Conservation (phyloP, 2,888 invertebrate species). For the Brachyptera risi region DNA sequence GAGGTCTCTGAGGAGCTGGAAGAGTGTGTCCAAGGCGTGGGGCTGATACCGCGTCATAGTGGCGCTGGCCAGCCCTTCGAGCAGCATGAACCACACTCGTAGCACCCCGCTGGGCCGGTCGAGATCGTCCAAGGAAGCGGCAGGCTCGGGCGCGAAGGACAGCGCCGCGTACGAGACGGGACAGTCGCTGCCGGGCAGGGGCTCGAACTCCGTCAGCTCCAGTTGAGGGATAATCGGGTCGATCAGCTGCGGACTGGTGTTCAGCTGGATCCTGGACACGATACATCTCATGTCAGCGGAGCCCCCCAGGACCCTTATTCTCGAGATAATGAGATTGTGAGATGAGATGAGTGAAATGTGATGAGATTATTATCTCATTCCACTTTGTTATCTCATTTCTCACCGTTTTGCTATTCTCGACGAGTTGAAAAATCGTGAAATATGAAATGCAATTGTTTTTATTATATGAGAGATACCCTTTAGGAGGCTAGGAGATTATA, state of each 20-base stretch:
- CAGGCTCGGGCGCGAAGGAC: constrained; percentile 51
- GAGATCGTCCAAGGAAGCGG: constrained; percentile 58
- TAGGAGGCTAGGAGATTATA: too few species aligned
- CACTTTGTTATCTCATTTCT: too few species aligned
- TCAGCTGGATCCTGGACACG: constrained; percentile 45
- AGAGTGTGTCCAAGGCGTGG: constrained; percentile 80
- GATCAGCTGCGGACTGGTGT: constrained; percentile 52
- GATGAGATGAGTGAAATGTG: too few species aligned
- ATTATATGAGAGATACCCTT: too few species aligned
- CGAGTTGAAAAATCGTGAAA: too few species aligned
- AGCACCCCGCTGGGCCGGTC: constrained; percentile 79
- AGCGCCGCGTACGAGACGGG: constrained; percentile 62
- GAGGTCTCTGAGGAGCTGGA: constrained; percentile 74
- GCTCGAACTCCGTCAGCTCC: constrained; percentile 63
- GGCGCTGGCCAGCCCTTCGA: constrained; percentile 65
- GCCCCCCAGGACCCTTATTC: too few species aligned
- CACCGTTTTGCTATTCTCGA: too few species aligned
- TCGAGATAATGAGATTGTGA: too few species aligned
- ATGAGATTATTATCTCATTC: too few species aligned
- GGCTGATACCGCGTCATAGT: constrained; percentile 72
- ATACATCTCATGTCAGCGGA: too few species aligned
- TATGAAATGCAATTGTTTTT: too few species aligned
- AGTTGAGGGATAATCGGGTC: constrained; percentile 80
- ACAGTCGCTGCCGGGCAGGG: constrained; percentile 49
- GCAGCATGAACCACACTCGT: constrained; percentile 84